Evolutionary conservation across 2,797 vertebrate genomes (phyloP).

Genomic region (Macrochelys suwanniensis): DNA sequence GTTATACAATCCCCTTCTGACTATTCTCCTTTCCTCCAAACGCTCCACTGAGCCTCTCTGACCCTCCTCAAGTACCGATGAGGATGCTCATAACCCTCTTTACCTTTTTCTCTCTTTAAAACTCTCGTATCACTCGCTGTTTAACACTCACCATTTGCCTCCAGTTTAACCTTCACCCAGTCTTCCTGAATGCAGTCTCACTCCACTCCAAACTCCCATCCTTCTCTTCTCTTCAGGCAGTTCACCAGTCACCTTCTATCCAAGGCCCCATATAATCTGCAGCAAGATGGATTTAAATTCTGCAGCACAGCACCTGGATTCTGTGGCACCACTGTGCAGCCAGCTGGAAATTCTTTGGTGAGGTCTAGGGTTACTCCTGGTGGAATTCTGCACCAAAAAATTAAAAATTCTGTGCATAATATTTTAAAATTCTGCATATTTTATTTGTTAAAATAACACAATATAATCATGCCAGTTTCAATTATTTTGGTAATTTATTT

Average conservation of each 20-base stretch:
- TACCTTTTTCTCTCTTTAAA: not conserved
- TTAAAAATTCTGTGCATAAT: no score
- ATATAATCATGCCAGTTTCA: no score
- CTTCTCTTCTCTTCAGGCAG: not conserved
- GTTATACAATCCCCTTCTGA: not conserved
- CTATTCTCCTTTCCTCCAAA: not conserved
- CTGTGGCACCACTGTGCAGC: not conserved
- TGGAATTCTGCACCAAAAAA: no score
- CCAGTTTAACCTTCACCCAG: not conserved
- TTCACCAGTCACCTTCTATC: not conserved
- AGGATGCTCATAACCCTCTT: not conserved
- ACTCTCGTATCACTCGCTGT: not conserved
- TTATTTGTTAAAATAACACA: no score
- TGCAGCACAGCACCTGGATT: fast-evolving
- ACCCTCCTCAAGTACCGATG: not conserved
- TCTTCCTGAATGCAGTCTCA: not conserved
- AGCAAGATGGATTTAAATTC: not conserved
- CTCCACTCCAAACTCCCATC: not conserved
- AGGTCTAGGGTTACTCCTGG: no score
- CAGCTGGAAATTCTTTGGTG: not conserved
- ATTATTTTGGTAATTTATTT: no score
- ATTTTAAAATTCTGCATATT: no score
- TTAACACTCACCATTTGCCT: not conserved
- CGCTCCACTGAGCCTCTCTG: not conserved
- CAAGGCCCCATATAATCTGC: not conserved